Base-by-base conservation (phyloP, 2,888 invertebrate species). In the Bombylius discolor region DNA sequence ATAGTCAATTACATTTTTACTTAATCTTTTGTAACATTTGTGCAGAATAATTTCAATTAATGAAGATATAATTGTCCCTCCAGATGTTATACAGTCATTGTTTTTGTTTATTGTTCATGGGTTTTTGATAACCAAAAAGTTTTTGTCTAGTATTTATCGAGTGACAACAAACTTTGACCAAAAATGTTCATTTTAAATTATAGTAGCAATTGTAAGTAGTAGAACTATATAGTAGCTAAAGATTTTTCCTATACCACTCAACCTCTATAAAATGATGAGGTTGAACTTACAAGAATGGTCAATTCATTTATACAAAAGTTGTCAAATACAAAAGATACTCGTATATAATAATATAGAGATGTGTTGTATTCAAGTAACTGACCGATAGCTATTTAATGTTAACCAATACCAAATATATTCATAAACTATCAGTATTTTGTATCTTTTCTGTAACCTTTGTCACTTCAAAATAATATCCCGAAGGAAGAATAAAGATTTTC, bases 141-240 rank as follows among this genome's bases (percentile, higher is more conserved):
- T 54, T 54, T 54, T 54, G 54, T 54, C 50, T 49, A 33, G 49
- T 54, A 49, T 50, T 54, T 54, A 54, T 54, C 54, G 50, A 54
- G 54, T 54, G 54, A 50, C 54, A 54, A 49, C 50, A 54, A 54
- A 54, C 50, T 54, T 54, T 50, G 12, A 50, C 45, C 44, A 54
- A 54, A 31, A 44, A 50, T 54, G 11, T 39, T 33, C 49, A 12
- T 6, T 11, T 32, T 34, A 11, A 32, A 33, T 13, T 49, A 31
- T 39, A 32, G 5, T n/a, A 44, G 14, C 14, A n/a, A 36, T 36
- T 36, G 34, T 36, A 7, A 34, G 5, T 34, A 7, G 8, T 7
- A 36, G 34, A 7, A 7, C 8, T 36, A 36, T 8, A 36, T 8
- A 36, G 23, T 23, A 23, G 23, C 23, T 36, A 36, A 36, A 36